A percentile compares a stretch with the other conserved stretches of the same genome.
Conservation (phyloP, 1,140 invertebrate species). For the Triops cancriformis region DNA sequence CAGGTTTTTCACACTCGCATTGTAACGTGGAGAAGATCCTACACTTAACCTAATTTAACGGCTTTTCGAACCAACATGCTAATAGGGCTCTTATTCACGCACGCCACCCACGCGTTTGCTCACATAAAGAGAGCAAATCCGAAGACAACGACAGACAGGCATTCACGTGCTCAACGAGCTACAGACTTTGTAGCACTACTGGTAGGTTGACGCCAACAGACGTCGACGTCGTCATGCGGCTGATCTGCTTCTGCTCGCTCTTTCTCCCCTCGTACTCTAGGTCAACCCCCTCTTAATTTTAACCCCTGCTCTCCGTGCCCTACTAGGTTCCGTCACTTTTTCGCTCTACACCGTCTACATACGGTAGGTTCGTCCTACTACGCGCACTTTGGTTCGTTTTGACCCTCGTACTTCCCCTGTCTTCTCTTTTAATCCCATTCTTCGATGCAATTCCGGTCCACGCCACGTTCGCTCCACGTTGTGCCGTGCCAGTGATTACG, state of each 20-base stretch:
- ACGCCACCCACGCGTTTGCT: not conserved
- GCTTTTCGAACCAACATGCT: not conserved
- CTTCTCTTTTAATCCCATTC: not conserved
- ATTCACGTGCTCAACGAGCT: not conserved
- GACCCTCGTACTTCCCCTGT: not conserved
- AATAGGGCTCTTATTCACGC: not conserved
- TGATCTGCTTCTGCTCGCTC: conserved; percentile 1
- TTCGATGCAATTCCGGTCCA: not conserved
- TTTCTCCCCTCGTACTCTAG: not conserved
- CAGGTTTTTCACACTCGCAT: not conserved
- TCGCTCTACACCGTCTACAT: not conserved
- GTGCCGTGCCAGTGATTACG: conserved; percentile 6
- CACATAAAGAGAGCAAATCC: not conserved
- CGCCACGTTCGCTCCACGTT: not conserved
- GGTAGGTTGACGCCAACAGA: not conserved
- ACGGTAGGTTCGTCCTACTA: not conserved
- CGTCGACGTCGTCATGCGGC: not conserved
- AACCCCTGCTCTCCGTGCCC: not conserved
- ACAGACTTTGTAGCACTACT: not conserved
- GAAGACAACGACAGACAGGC: not conserved
- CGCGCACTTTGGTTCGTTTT: not conserved
- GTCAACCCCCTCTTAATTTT: conserved; percentile 6
- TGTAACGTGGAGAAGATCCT: not conserved
- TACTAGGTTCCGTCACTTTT: not conserved
- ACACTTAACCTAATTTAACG: not conserved